Evolutionary conservation across 2,888 invertebrate genomes (phyloP).

Genomic region (Heliconius sara): DNA sequence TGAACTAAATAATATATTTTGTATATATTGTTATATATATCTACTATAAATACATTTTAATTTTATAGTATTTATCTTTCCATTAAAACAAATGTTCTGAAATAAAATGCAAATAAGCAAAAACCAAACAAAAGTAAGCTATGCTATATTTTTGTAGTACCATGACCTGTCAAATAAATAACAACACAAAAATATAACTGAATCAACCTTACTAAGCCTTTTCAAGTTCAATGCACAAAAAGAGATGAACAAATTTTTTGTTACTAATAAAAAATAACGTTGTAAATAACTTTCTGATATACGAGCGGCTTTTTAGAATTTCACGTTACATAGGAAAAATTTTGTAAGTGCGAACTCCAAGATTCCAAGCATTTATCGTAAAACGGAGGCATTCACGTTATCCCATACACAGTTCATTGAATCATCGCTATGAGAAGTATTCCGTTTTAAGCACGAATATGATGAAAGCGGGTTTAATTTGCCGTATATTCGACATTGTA

Average conservation of each 20-base stretch:
- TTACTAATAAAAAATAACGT: constrained; percentile 8
- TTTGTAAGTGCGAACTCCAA: constrained; percentile 25
- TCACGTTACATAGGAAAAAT: not conserved
- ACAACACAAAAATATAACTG: not conserved
- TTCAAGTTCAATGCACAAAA: not conserved
- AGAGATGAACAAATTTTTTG: not conserved
- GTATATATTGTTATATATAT: too few species aligned
- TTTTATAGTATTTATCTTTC: too few species aligned
- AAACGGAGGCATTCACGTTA: constrained; percentile 66
- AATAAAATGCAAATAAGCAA: not conserved
- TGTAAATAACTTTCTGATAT: not conserved
- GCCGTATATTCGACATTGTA: constrained; percentile 1
- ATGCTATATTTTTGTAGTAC: not conserved
- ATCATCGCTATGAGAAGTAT: constrained; percentile 69
- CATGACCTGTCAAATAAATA: constrained; percentile 2
- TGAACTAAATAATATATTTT: too few species aligned
- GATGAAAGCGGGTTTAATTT: constrained; percentile 26
- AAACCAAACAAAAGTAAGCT: not conserved
- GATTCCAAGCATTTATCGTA: constrained; percentile 49
- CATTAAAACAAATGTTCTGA: not conserved
- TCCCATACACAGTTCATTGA: constrained; percentile 74
- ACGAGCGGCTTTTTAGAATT: not conserved
- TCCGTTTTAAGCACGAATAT: constrained; percentile 19
- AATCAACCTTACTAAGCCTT: not conserved
- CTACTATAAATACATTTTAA: too few species aligned